These are phyloP conservation scores for Ctena decussata DNA, from an alignment of 2,888 invertebrate genomes.

Conservation along the genomic window DNA sequence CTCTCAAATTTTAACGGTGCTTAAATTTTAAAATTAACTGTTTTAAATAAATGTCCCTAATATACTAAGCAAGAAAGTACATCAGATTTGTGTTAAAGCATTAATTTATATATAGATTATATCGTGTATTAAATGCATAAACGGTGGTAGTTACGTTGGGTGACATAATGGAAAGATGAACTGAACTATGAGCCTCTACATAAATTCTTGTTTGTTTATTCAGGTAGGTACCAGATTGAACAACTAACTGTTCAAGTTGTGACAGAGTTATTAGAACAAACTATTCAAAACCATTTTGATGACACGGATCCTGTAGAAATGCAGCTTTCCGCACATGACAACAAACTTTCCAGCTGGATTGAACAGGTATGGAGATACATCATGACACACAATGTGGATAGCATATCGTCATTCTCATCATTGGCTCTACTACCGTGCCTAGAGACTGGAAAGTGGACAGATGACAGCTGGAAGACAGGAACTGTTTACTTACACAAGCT, in stretches of 20 bases:
- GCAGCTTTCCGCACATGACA: background rate
- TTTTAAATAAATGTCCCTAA: too few relatives aligned
- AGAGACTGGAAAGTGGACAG: background rate
- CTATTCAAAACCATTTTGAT: background rate
- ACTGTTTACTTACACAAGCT: background rate
- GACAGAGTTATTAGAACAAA: background rate
- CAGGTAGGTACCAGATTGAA: background rate
- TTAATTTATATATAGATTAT: too few relatives aligned
- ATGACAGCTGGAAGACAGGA: background rate
- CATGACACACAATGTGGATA: background rate
- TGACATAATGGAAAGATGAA: too few relatives aligned
- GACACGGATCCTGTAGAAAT: background rate
- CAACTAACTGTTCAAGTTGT: background rate
- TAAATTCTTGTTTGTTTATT: background rate
- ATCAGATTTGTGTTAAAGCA: too few relatives aligned
- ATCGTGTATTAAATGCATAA: too few relatives aligned
- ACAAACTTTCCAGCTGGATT: background rate
- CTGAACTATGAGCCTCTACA: too few relatives aligned
- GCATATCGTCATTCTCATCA: background rate
- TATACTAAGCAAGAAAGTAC: too few relatives aligned
- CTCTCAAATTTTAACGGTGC: too few relatives aligned
- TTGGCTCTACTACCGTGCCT: background rate
- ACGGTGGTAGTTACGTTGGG: too few relatives aligned
- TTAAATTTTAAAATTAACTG: too few relatives aligned
- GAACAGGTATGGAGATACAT: background rate